A percentile compares a stretch with the other conserved stretches of the same genome.
Evolutionary conservation across 2,113 vertebrate genomes (phyloP).

Genomic region (Tiliqua scincoides): DNA sequence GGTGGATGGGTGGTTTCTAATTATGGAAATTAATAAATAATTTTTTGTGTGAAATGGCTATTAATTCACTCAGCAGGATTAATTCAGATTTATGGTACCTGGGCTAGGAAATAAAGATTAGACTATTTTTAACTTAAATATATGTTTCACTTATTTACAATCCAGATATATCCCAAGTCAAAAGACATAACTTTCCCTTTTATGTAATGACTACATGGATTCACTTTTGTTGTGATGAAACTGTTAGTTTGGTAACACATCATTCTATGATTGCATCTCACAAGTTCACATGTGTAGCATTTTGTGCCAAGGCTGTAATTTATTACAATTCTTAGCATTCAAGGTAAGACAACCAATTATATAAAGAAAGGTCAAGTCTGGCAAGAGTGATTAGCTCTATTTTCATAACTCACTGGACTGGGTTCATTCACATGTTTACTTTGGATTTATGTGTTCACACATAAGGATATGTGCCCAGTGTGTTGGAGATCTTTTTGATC

Average conservation of each 20-base stretch:
- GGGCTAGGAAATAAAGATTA: background rate
- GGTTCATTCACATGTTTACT: conserved; percentile 1
- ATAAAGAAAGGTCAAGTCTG: background rate
- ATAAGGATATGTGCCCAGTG: background rate
- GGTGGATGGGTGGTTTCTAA: background rate
- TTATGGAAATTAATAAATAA: background rate
- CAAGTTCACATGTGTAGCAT: background rate
- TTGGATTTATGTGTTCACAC: conserved; percentile 13
- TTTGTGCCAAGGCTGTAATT: conserved; percentile 10
- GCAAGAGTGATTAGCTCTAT: background rate
- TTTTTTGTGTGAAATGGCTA: background rate
- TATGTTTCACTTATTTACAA: background rate
- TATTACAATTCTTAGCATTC: conserved; percentile 6
- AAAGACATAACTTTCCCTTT: conserved; percentile 1
- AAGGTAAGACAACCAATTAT: background rate
- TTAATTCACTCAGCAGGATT: background rate
- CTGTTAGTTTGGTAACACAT: too few species aligned
- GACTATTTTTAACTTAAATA: background rate
- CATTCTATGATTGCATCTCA: background rate
- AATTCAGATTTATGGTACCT: background rate
- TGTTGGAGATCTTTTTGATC: conserved; percentile 9
- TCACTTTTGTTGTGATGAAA: conserved; percentile 15
- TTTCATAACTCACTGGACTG: background rate
- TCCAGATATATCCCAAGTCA: background rate
- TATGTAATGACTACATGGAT: conserved; percentile 45